Percentiles rank a stretch among this genome's conserved stretches.
Evolutionary conservation across 2,888 invertebrate genomes (phyloP).

Genomic region (Mythimna albipuncta): DNA sequence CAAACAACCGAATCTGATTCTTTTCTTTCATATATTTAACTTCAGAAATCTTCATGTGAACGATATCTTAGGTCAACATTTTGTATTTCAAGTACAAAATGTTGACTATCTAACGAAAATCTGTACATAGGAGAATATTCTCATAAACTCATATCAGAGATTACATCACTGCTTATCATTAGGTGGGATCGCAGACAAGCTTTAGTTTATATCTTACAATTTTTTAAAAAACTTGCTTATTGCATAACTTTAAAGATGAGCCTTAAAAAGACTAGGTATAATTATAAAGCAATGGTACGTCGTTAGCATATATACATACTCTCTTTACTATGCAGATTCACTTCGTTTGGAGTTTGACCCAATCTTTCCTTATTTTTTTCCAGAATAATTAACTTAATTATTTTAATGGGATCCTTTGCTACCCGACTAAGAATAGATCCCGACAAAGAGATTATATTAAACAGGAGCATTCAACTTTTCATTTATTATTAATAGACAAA

Average conservation of each 20-base stretch:
- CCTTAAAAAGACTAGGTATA: constrained; percentile 20
- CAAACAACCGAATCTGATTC: too few relatives aligned
- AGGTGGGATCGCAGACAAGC: too few relatives aligned
- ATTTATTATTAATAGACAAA: constrained; percentile 19
- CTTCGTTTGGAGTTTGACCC: constrained; percentile 48
- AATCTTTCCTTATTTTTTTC: constrained; percentile 52
- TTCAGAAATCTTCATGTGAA: background rate
- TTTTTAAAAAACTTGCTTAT: background rate
- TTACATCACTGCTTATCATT: too few relatives aligned
- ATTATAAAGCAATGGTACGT: constrained; percentile 53
- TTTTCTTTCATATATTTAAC: background rate
- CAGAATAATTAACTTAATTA: constrained; percentile 56
- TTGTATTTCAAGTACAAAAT: background rate
- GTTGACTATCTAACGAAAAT: background rate
- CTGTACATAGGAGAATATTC: background rate
- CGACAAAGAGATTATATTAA: constrained; percentile 37
- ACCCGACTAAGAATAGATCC: constrained; percentile 25
- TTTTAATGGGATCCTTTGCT: constrained; percentile 48
- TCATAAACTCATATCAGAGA: too few relatives aligned
- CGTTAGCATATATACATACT: constrained; percentile 47
- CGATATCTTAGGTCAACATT: background rate
- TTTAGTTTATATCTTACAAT: too few relatives aligned
- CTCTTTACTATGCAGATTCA: constrained; percentile 58
- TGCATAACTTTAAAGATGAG: constrained; percentile 27
- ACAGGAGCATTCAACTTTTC: constrained; percentile 23